These are phyloP conservation scores for Chunga burmeisteri DNA, from an alignment of 2,113 vertebrate genomes.

Conservation along the genomic window DNA sequence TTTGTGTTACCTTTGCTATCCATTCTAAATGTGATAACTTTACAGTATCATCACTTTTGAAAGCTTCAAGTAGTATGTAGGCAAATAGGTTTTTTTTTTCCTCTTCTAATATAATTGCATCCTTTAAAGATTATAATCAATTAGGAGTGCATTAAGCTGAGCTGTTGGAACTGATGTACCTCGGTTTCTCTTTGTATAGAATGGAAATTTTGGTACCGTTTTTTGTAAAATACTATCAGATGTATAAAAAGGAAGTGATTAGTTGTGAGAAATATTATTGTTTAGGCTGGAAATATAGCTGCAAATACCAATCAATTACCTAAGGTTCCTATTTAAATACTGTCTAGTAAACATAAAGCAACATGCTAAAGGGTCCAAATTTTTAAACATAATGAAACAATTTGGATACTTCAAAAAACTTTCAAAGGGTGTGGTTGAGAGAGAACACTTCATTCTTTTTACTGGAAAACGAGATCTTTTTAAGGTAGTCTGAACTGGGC, in stretches of 20 bases:
- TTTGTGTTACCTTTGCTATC: background rate
- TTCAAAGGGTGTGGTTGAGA: background rate
- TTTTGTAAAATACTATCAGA: background rate
- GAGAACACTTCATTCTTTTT: background rate
- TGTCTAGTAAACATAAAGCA: background rate
- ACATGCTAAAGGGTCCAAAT: background rate
- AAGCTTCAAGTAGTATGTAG: background rate
- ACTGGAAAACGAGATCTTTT: background rate
- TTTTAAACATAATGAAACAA: background rate
- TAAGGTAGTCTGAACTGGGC: background rate
- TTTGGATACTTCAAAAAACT: background rate
- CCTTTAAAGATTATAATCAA: background rate
- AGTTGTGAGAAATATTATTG: background rate
- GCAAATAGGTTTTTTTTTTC: background rate
- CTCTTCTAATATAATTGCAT: background rate
- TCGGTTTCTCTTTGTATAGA: background rate
- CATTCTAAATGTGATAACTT: background rate
- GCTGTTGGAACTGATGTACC: background rate
- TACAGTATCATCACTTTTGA: background rate
- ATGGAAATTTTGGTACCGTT: background rate
- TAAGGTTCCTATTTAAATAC: background rate
- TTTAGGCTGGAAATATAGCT: background rate
- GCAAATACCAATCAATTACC: background rate
- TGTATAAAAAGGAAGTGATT: background rate
- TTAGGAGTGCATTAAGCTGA: background rate